Conservation (phyloP, 1,140 invertebrate genomes). For the Caerostris darwini region DNA sequence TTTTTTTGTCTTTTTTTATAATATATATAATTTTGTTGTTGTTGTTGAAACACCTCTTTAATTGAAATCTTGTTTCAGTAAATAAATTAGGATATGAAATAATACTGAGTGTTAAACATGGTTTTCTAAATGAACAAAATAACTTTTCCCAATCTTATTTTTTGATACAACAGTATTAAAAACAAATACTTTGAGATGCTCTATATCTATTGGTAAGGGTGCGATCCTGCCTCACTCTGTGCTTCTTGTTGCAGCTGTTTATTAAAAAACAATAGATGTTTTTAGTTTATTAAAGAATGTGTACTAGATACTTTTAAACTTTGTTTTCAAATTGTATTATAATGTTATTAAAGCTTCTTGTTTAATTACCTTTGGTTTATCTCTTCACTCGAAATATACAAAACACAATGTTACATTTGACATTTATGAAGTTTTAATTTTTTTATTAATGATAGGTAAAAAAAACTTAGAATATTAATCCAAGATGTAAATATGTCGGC, state of each 20-base stretch:
- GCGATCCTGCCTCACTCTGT: conserved; percentile 32
- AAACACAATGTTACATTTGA: too few relatives aligned
- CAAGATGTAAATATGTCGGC: too few relatives aligned
- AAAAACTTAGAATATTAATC: too few relatives aligned
- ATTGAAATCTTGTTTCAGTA: conserved; percentile 20
- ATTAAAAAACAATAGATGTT: conserved; percentile 32
- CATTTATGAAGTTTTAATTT: too few relatives aligned
- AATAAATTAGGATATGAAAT: neutral
- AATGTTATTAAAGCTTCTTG: conserved; percentile 57
- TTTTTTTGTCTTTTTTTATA: neutral
- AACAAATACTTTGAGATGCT: conserved; percentile 20
- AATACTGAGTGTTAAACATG: neutral
- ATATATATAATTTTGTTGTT: neutral
- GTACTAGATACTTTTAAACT: conserved; percentile 44
- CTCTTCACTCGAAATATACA: neutral
- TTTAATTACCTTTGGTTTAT: neutral
- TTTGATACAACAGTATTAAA: conserved; percentile 52
- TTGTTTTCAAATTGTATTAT: conserved; percentile 56
- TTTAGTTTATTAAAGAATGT: neutral
- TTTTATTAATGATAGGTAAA: too few relatives aligned
- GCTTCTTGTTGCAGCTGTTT: conserved; percentile 23
- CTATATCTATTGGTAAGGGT: conserved; percentile 20
- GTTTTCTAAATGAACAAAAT: conserved; percentile 5
- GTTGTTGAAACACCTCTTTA: neutral
- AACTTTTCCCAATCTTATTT: conserved; percentile 40